Evolutionary conservation across 2,113 vertebrate genomes (phyloP), one percentile per base, ranked within the genome.

Genomic region (Mesembrinibis cayennensis): DNA sequence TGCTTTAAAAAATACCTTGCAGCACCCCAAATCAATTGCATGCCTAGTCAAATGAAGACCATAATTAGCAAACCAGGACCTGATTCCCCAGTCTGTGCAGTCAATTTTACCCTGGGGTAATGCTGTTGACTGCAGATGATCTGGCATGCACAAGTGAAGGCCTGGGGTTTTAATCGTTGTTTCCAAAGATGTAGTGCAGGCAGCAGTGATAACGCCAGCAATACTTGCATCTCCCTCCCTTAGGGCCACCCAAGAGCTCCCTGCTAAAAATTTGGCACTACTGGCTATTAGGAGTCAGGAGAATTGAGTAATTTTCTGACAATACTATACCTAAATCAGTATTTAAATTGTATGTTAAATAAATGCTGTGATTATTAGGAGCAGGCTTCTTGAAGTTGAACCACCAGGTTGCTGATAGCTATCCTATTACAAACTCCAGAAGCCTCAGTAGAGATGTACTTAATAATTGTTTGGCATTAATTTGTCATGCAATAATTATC

Each of bases 401-500:
- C 84, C 94, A 94, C 93, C 94, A 95, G 93, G 77, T 96, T 95
- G 89, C 74, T 91, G 80, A 95, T 97, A 96, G 95, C 92, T 97
- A 97, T 91, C 95, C 96, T 97, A 88, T 95, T 95, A 97, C 95
- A 97, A 96, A 97, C 85, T 89, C 88, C 82, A 85, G 87, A 95
- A 95, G 90, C 86, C 70, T 95, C 95, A 78, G 76, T 76, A 95
- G 94, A 97, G 93, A 95, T 47, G 85, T 94, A 95, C 96, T 96
- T 98, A 97, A 82, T 91, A 82, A 96, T 95, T 96, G 95, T 97
- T 97, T 97, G 97, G 93, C 97, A 97, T 97, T 97, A 86, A 67
- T 97, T 97, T 98, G 96, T 95, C 98, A 98, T 96, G 85, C 67
- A 74, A 95, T 97, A 97, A 98, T 98, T 98, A 98, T 97, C 97